Base-by-base conservation (phyloP, 2,113 vertebrate genomes). In the Alectura lathami region DNA sequence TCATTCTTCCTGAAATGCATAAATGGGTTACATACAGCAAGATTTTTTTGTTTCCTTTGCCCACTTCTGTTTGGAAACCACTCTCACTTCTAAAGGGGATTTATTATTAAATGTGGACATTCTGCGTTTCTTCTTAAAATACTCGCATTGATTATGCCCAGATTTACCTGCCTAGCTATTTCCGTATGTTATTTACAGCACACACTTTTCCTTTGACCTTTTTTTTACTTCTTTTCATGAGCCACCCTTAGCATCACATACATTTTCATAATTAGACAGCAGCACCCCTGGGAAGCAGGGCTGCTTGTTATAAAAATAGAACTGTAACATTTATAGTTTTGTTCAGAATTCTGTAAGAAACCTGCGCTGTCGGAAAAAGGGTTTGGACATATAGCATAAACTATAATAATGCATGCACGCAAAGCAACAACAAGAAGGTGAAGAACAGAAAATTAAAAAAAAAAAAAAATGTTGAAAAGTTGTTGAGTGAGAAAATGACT, bases 331-430 rank as follows among this genome's bases (percentile, higher is more conserved):
- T 75, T 85, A 3, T 60, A 54, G 24, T 8, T 72, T 60, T 64
- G 57, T n/a, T 59, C 2, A 68, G 42, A 70, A 40, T 11, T 42
- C 75, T 63, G 59, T 29, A 79, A 63, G 47, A 17, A 74, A 45
- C 11, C 3, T 50, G 3, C 57, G 16, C 4, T 62, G 12, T 67
- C 59, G 75, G 43, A 78, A 87, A 45, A 29, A 67, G 8, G 24
- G 69, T 0, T 8, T 56, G 22, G 45, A 62, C 23, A 13, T 0
- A 0, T 30, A 47, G 4, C 5, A 23, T 51, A 36, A 3, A 4
- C 3, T 69, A 8, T 13, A 38, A 62, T 26, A 13, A 29, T 27
- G 8, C 8, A 23, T 15, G 14, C 36, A 5, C 36, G 11, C 23
- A 73, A 22, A 64, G 5, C n/a, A 66, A 57, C 1, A 4, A 3